A percentile compares a stretch with the other conserved stretches of the same genome.
Conservation (phyloP, 2,797 vertebrate genomes). For the Leptodactylus fallax region DNA sequence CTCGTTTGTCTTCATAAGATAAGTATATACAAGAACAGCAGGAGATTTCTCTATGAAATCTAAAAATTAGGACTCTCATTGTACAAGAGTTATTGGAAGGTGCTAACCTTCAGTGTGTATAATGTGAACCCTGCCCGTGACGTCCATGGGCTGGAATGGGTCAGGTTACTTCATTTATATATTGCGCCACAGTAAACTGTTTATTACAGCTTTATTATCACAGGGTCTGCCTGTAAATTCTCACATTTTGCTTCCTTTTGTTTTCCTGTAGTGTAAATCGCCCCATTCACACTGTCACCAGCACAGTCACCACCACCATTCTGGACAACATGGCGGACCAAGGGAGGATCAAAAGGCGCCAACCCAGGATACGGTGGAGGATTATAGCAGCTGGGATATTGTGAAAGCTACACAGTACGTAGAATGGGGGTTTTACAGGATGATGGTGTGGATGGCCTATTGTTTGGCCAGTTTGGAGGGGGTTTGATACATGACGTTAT, state of each 20-base stretch:
- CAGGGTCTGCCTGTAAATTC: neutral
- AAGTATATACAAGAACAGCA: no score
- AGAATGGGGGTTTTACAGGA: neutral
- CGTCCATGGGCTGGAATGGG: neutral
- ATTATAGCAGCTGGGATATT: slow-evolving; percentile 91
- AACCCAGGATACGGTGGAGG: slow-evolving; percentile 80
- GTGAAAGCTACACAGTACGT: slow-evolving; percentile 95
- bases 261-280: slow-evolving; percentile 73
- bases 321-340: slow-evolving; percentile 48
- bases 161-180: neutral
- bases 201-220: no score
- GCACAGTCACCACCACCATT: slow-evolving; percentile 66
- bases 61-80: no score
- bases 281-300: slow-evolving; percentile 66
- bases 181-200: neutral
- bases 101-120: no score
- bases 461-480: no score
- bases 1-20: no score
- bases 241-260: slow-evolving; percentile 17
- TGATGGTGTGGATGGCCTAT: no score
- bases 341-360: slow-evolving; percentile 70
- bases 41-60: no score
- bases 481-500: no score
- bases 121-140: neutral
- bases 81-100: no score